Evolutionary conservation across 2,888 invertebrate species (phyloP).

Genomic region (Acronicta alni): DNA sequence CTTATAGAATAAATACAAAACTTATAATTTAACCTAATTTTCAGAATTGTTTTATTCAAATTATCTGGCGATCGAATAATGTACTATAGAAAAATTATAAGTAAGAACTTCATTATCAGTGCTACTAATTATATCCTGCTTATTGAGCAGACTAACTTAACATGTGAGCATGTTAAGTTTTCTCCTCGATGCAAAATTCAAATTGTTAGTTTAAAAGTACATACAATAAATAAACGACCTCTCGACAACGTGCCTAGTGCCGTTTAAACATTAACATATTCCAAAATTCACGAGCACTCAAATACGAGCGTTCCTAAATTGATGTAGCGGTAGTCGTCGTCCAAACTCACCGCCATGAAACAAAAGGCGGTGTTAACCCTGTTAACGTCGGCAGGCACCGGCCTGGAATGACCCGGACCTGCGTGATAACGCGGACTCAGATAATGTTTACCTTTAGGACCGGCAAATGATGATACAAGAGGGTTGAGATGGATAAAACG

Average conservation of each 20-base stretch:
- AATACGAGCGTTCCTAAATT: constrained; percentile 23
- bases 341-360: constrained; percentile 48
- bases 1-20: too few relatives aligned
- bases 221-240: constrained; percentile 11
- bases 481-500: constrained; percentile 38
- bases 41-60: too few relatives aligned
- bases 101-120: too few relatives aligned
- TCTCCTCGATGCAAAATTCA: neutral
- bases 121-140: too few relatives aligned
- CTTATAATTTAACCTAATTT: too few relatives aligned
- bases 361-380: constrained; percentile 65
- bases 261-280: constrained; percentile 25
- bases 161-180: neutral
- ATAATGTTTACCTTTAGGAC: constrained; percentile 51
- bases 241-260: neutral
- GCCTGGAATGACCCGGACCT: constrained; percentile 62
- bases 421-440: constrained; percentile 52
- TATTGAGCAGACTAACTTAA: too few relatives aligned
- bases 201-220: neutral
- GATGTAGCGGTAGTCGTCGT: constrained; percentile 15
- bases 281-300: constrained; percentile 25
- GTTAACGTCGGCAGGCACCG: constrained; percentile 57
- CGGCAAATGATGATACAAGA: constrained; percentile 38
- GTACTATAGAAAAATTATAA: too few relatives aligned
- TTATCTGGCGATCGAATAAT: too few relatives aligned